Conservation (phyloP, 2,113 vertebrate species). For the Trochalopteron elliotii region DNA sequence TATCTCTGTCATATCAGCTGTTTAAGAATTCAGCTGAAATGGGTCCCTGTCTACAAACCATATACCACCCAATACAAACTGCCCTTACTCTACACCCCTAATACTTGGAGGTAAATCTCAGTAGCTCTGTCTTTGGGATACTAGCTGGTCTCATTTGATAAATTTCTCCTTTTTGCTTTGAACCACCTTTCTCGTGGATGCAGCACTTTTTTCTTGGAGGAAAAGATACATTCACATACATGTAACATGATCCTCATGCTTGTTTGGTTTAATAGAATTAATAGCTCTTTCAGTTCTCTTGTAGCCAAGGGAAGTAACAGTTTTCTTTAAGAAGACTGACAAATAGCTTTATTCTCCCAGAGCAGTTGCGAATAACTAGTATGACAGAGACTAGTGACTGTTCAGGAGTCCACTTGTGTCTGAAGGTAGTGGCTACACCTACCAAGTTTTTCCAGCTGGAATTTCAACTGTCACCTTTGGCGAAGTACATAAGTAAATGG, state of each 20-base stretch:
- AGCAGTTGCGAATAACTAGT: not conserved
- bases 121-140: slow-evolving; percentile 41
- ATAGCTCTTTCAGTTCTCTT: not conserved
- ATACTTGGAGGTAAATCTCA: slow-evolving; percentile 55
- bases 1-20: slow-evolving; percentile 80
- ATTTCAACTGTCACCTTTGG: not conserved
- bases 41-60: slow-evolving; percentile 80
- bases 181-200: not conserved
- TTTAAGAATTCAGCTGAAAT: slow-evolving; percentile 81
- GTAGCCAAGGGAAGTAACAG: not conserved
- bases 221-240: not conserved
- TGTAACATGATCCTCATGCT: fast-evolving
- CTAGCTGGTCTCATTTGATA: slow-evolving; percentile 1
- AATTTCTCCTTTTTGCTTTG: slow-evolving; percentile 41
- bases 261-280: not conserved
- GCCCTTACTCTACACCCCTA: slow-evolving; percentile 47
- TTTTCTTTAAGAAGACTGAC: not conserved
- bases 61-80: slow-evolving; percentile 54
- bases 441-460: not conserved
- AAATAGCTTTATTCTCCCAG: not conserved
- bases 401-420: not conserved
- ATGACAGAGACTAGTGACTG: not conserved
- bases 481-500: not conserved
- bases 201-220: not conserved
- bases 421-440: not conserved